phyloP scores from a whole-genome alignment of 2,113 vertebrate species.

The Mirounga angustirostris region DNA sequence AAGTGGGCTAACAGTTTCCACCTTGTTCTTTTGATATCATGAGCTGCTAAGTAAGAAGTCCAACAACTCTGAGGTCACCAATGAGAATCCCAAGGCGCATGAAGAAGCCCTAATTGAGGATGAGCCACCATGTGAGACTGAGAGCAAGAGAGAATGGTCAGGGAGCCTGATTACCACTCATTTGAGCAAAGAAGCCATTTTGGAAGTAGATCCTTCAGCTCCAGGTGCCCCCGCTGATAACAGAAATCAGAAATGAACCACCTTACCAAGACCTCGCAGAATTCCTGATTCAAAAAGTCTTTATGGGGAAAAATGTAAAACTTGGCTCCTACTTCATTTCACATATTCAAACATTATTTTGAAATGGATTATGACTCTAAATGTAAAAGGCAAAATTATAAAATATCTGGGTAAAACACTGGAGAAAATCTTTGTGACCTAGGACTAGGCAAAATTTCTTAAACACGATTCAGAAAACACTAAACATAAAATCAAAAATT shows the following conservation, averaged over 20 bases:
- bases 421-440: not conserved
- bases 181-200: not conserved
- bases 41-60: not conserved
- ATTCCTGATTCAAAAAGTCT: not conserved
- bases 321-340: not conserved
- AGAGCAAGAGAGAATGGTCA: not conserved
- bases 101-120: not conserved
- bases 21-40: not conserved
- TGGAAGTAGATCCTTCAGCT: not conserved
- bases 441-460: not conserved
- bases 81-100: not conserved
- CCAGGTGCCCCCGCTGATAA: not conserved
- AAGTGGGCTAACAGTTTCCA: not conserved
- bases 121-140: not conserved
- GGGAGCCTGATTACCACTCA: not conserved
- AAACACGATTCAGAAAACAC: not conserved
- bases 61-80: not conserved
- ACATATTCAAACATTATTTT: not conserved
- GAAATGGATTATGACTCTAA: not conserved
- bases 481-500: not conserved
- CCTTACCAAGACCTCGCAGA: not conserved
- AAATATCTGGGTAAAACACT: not conserved
- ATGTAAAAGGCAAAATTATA: not conserved
- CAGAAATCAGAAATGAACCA: not conserved
- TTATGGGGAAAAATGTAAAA: not conserved